A percentile compares a stretch with the other conserved stretches of the same genome.
Conservation (phyloP, 2,113 vertebrate genomes). For the Phaetusa simplex region DNA sequence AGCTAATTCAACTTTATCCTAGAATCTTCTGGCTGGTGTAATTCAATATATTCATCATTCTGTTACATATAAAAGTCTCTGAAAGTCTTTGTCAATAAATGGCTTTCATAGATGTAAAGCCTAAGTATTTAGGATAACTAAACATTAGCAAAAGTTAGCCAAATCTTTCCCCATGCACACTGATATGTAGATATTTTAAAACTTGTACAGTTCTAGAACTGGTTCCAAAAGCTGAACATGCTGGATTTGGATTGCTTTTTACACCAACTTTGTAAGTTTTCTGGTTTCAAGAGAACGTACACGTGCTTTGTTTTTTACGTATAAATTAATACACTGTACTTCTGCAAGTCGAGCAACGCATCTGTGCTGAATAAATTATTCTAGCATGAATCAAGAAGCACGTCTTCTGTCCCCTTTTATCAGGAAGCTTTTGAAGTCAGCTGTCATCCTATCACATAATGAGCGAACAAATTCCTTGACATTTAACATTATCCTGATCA, state of each 20-base stretch:
- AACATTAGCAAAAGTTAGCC: background rate
- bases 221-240: background rate
- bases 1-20: conserved; percentile 12
- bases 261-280: background rate
- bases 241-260: background rate
- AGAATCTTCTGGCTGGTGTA: background rate
- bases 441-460: background rate
- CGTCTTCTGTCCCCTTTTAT: background rate
- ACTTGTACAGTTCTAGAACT: background rate
- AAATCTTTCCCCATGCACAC: background rate
- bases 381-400: background rate
- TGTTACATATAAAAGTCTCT: background rate
- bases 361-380: background rate
- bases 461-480: background rate
- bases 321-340: background rate
- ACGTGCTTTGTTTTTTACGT: background rate
- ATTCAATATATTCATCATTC: conserved; percentile 22
- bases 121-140: background rate
- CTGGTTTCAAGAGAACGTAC: background rate
- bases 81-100: background rate
- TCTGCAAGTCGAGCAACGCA: background rate
- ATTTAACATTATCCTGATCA: background rate
- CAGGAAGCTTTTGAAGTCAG: background rate
- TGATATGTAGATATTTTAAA: background rate
- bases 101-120: background rate